Evolutionary conservation across 2,888 invertebrate genomes (phyloP).

Genomic region (Dichetophora obliterata): DNA sequence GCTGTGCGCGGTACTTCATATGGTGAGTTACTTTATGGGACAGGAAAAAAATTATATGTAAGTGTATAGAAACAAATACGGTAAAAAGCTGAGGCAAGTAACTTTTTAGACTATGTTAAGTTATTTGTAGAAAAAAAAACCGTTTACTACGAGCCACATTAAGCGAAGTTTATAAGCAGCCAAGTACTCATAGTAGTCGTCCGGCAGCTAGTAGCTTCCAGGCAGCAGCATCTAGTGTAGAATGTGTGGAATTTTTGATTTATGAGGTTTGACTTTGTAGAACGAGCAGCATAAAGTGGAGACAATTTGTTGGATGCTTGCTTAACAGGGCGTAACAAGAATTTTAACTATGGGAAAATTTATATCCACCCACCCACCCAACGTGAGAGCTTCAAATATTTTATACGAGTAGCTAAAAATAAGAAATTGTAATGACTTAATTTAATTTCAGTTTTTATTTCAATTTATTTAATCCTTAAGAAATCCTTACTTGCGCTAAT

Average conservation of each 20-base stretch:
- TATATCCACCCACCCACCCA: too few relatives aligned
- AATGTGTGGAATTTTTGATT: constrained; percentile 41
- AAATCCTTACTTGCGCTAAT: too few relatives aligned
- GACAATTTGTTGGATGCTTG: constrained; percentile 34
- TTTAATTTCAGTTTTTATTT: too few relatives aligned
- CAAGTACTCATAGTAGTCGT: neutral
- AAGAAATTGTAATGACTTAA: too few relatives aligned
- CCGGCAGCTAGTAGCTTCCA: neutral
- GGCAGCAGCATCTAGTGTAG: constrained; percentile 3
- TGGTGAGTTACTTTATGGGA: neutral
- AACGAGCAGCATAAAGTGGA: neutral
- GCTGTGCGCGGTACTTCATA: neutral
- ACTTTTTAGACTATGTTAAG: constrained; percentile 27
- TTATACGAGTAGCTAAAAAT: too few relatives aligned
- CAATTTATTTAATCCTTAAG: too few relatives aligned
- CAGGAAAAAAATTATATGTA: neutral
- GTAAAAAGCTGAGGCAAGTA: constrained; percentile 21
- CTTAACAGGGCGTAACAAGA: constrained; percentile 11
- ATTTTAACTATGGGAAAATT: too few relatives aligned
- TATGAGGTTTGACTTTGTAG: constrained; percentile 15
- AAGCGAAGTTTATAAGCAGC: constrained; percentile 8
- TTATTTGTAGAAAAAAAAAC: constrained; percentile 17
- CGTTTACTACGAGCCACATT: neutral
- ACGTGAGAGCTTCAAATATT: too few relatives aligned
- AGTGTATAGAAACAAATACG: neutral